Evolutionary conservation across 2,113 vertebrate species (phyloP).

Genomic region (Chrysemys picta): DNA sequence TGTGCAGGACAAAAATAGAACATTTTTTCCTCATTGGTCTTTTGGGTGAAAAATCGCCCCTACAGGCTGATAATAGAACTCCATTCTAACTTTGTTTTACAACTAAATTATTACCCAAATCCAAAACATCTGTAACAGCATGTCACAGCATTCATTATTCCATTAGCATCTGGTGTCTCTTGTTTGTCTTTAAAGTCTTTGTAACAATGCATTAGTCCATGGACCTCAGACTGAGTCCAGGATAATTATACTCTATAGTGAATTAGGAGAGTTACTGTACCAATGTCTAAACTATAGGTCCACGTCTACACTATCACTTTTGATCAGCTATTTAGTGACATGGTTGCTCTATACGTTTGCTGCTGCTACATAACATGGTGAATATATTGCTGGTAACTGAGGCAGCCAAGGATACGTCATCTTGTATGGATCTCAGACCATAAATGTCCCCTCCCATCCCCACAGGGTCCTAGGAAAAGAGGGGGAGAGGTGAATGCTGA

Average conservation of each 20-base stretch:
- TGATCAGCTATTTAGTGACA: not conserved
- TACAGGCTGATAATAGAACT: not conserved
- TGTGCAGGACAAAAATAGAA: not conserved
- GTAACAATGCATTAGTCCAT: not conserved
- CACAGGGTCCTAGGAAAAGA: fast-evolving
- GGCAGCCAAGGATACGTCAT: not conserved
- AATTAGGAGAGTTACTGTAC: not conserved
- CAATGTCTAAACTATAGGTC: not conserved
- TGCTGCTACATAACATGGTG: not conserved
- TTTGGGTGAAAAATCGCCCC: not conserved
- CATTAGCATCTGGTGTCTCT: not conserved
- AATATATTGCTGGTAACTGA: not conserved
- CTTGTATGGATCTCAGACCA: not conserved
- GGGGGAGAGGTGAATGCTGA: not conserved
- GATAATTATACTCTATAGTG: not conserved
- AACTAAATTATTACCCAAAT: not conserved
- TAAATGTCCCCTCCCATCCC: not conserved
- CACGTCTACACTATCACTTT: not conserved
- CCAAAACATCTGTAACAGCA: not conserved
- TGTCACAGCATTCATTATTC: not conserved
- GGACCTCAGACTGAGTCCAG: no score
- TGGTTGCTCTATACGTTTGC: not conserved
- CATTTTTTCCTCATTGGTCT: not conserved
- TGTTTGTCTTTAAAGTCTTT: not conserved
- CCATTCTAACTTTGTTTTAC: not conserved